Evolutionary conservation across 37 sponge, comb jelly and placozoan genomes (phyloP), one percentile per base, ranked within the genome.

Genomic region (Geodia barretti): DNA sequence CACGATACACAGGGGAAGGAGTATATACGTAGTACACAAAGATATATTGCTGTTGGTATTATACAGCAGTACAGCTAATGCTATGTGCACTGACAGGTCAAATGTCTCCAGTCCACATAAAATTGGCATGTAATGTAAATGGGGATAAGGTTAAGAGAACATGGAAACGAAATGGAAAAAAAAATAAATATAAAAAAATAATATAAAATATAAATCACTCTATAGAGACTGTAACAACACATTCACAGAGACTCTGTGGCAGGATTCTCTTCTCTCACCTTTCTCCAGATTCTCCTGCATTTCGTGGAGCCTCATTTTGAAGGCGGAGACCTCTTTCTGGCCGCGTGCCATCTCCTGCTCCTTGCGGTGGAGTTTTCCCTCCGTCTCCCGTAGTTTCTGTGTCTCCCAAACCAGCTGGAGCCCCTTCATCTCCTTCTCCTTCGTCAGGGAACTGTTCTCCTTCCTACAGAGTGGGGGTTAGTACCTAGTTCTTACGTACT

Each of bases 311-410:
- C 62, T 64, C 25, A 81, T 31, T 32, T 40, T 81, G 4, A 80
- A 29, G 42, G 76, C 81, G 36, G 70, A 43, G 60, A 66, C 11
- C 59, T 81, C 82, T 32, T 81, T 81, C 62, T 68, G 74, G 1
- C 69, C 30, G 37, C 39, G 68, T 8, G 77, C 75, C 39, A 62
- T 58, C 73, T 91, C 83, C 60, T 80, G 82, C 68, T 92, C 85
- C 3, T 63, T 63, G 11, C 63, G 70, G 47, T 84, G 68, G 5
- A 92, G 81, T 39, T 84, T 84, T 29, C 72, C 73, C 64, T 92
- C 85, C 11, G 78, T 38, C 33, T 92, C 89, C 23, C 77, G 75
- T 65, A 92, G 74, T 32, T 92, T 92, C 76, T 84, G 82, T 25
- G 41, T 62, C 62, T 88, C 92, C 81, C 82, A 84, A 24, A 87